phyloP scores from a whole-genome alignment of 2,797 vertebrate genomes.

The Tokudaia tokunoshimensis region DNA sequence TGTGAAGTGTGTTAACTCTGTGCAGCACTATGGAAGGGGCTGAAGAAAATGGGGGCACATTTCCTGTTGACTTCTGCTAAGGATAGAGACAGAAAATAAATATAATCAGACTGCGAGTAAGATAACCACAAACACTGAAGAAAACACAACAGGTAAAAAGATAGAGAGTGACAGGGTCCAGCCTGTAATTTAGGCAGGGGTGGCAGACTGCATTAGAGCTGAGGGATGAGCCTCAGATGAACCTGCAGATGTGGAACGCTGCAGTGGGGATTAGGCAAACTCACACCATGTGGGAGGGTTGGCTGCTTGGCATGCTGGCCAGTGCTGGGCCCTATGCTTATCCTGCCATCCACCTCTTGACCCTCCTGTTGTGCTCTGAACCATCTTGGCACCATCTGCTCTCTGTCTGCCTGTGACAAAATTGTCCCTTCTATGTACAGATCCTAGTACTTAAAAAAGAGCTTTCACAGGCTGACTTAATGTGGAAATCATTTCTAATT shows the following conservation, averaged over 20 bases:
- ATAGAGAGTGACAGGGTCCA: background rate
- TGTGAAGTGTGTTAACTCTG: conserved; percentile 4
- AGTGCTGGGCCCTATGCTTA: background rate
- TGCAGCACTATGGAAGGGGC: background rate
- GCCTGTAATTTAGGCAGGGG: background rate
- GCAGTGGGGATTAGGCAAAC: background rate
- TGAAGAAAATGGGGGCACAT: background rate
- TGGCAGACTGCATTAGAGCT: background rate
- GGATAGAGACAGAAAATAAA: background rate
- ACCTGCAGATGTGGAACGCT: background rate
- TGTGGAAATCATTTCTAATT: background rate
- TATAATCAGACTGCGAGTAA: background rate
- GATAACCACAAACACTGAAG: background rate
- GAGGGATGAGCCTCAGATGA: background rate
- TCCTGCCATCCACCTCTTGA: background rate
- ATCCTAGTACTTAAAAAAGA: background rate
- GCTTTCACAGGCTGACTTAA: background rate
- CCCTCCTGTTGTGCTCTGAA: background rate
- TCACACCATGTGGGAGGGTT: accelerated
- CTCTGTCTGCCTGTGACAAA: background rate
- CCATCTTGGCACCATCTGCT: background rate
- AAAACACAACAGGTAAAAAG: conserved; percentile 6
- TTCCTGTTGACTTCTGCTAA: background rate
- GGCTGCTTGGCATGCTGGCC: background rate
- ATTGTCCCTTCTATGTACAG: background rate